phyloP scores from a whole-genome alignment of 2,888 invertebrate genomes.

The Perizoma affinitatum region DNA sequence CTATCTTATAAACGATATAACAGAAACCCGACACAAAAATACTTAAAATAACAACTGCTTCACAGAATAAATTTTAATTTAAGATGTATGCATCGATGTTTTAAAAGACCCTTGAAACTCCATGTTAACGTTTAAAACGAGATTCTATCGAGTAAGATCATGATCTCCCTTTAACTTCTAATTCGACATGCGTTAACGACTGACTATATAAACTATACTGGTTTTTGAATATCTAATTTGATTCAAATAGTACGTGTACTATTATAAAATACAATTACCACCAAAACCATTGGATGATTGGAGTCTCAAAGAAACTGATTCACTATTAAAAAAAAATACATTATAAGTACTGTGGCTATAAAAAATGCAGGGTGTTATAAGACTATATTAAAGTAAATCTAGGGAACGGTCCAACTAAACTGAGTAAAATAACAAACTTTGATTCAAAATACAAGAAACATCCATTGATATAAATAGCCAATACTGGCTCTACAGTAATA shows the following conservation, averaged over 20 bases:
- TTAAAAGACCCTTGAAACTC: neutral
- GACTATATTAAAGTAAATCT: neutral
- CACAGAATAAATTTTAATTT: constrained; percentile 19
- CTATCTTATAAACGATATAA: constrained; percentile 55
- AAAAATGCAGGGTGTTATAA: neutral
- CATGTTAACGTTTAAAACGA: too few species aligned
- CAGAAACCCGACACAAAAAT: constrained; percentile 41
- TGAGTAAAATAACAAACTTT: neutral
- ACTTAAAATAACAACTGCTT: constrained; percentile 31
- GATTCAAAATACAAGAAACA: neutral
- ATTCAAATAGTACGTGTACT: too few species aligned
- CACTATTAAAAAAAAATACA: too few species aligned
- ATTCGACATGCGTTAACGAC: too few species aligned
- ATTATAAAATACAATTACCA: too few species aligned
- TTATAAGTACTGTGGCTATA: too few species aligned
- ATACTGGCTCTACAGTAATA: constrained; percentile 2
- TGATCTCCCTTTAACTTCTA: too few species aligned
- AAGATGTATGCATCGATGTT: neutral
- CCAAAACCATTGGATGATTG: too few species aligned
- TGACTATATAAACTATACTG: too few species aligned
- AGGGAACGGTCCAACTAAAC: neutral
- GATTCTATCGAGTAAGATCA: too few species aligned
- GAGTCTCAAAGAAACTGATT: too few species aligned
- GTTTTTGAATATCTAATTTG: too few species aligned
- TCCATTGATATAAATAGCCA: neutral